Evolutionary conservation across 2,113 vertebrate genomes (phyloP), one percentile per base, ranked within the genome.

Genomic region (Erpornis zantholeuca): DNA sequence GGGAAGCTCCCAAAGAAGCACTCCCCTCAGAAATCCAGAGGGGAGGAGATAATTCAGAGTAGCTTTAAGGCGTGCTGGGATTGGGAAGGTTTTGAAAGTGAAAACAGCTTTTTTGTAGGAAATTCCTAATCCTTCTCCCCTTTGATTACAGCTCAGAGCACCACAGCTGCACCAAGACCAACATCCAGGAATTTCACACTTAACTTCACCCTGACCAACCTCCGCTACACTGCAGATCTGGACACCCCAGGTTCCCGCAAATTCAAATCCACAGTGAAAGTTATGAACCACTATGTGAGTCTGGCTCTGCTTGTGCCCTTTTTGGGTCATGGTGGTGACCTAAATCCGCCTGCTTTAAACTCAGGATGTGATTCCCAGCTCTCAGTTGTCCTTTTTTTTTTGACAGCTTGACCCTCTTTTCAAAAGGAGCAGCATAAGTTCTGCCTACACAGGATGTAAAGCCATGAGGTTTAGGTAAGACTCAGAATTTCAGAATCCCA

Each of bases 161-260:
- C 7, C 40, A 84, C 77, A 24, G 16, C 85, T 27, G 13, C 76
- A 42, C 69, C 60, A 36, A 77, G 31, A 28, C 20, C 73, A 66
- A 3, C 19, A 11, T 9, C 44, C n/a, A 70, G 28, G 47, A 47
- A 82, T 29, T 97, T 97, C 91, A 97, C 93, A 2, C 76, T 96
- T 1, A 96, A 97, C 35, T 97, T 96, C 91, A 97, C 93, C 40
- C n/a, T 97, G 66, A 96, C 84, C 82, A 96, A 94, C 66, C 59
- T 97, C 15, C 77, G 0, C 2, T 92, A 96, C 70, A 73, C 64
- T 1, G 28, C 84, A 2, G 96, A 97, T 3, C 70, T 97, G 94
- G 76, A 28, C 4, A 6, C 2, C 25, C 73, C 73, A 4, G 81
- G 20, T 7, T 96, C 97, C 56, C 88, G 16, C 33, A 86, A 29